Percentiles rank a stretch among this genome's conserved stretches.
Evolutionary conservation across 2,888 invertebrate species (phyloP).

Genomic region (Ophioninae sp.): DNA sequence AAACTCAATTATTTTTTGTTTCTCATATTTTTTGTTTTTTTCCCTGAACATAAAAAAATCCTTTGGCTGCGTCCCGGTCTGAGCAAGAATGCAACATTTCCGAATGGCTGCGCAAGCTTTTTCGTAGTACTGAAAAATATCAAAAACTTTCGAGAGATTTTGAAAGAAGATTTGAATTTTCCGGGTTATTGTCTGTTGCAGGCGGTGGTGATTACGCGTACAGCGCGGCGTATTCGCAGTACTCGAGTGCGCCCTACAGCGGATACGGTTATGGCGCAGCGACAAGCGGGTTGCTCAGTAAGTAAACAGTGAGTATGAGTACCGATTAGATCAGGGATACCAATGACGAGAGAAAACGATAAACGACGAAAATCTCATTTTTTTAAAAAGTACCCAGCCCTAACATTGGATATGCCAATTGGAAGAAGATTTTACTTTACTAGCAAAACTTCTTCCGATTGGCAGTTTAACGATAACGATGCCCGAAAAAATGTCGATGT

Average conservation of each 20-base stretch:
- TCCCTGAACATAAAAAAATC: no score
- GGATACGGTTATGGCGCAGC: slow-evolving; percentile 86
- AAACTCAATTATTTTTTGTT: no score
- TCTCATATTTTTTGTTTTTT: no score
- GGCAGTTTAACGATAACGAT: no score
- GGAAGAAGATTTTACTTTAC: background rate
- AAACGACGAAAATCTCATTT: slow-evolving; percentile 13
- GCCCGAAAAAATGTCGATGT: background rate
- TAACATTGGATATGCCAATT: background rate
- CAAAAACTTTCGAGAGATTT: background rate
- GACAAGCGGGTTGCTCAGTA: slow-evolving; percentile 87
- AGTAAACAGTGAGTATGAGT: slow-evolving; percentile 86
- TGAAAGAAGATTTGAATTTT: background rate
- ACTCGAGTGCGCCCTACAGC: slow-evolving; percentile 87
- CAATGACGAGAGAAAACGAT: slow-evolving; percentile 60
- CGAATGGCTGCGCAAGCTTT: background rate
- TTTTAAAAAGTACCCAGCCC: no score
- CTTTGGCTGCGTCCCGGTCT: no score
- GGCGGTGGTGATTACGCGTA: slow-evolving; percentile 88
- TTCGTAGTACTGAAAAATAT: background rate
- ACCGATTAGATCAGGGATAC: slow-evolving; percentile 77
- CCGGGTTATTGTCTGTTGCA: slow-evolving; percentile 73
- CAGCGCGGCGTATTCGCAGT: slow-evolving; percentile 89
- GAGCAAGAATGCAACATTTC: background rate
- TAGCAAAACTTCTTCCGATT: no score